Evolutionary conservation across 2,888 invertebrate genomes (phyloP), one percentile per base, ranked within the genome.

Genomic region (Rhamphomyia laevipes): DNA sequence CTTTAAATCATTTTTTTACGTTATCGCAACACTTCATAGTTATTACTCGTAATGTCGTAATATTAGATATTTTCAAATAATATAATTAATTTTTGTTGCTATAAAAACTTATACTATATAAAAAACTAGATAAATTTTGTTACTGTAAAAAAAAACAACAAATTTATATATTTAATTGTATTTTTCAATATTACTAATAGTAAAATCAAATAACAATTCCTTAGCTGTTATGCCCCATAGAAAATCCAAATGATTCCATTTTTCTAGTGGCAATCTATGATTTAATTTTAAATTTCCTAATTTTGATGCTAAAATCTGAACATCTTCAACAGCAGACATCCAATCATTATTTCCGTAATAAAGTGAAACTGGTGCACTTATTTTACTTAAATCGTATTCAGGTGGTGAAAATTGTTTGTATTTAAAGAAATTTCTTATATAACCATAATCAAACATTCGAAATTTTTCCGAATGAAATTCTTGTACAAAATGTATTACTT

Each of bases 401-500:
- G 84, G 83, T 2, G 84, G 82, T 0, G 58, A 66, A 2, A 60
- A 53, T 16, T 67, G 67, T 5, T 77, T 75, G 58, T 84, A 84
- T 7, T 61, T 65, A 46, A 66, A 58, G 37, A 73, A 62, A 61
- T 84, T 84, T 48, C 61, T 61, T 5, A 68, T 54, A 17, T 57
- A 54, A 21, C 80, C 81, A 56, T 74, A 70, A 62, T 81, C 77
- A 57, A 74, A 81, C 48, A 77, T 74, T 11, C 76, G 70, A 63
- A 79, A 79, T 30, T 67, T 63, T 4, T 71, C 71, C 5, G 72
- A 71, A 4, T 69, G 72, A 15, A 65, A 61, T 23, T 77, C 73
- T 68, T 89, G 88, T 0, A 75, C 77, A 60, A 78, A 88, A 66
- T 89, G 88, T 1, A 79, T 70, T 0, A 86, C 63, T 63, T 86